Evolutionary conservation across 2,888 invertebrate genomes (phyloP), one percentile per base, ranked within the genome.

Genomic region (Pyrrhosoma nymphula): DNA sequence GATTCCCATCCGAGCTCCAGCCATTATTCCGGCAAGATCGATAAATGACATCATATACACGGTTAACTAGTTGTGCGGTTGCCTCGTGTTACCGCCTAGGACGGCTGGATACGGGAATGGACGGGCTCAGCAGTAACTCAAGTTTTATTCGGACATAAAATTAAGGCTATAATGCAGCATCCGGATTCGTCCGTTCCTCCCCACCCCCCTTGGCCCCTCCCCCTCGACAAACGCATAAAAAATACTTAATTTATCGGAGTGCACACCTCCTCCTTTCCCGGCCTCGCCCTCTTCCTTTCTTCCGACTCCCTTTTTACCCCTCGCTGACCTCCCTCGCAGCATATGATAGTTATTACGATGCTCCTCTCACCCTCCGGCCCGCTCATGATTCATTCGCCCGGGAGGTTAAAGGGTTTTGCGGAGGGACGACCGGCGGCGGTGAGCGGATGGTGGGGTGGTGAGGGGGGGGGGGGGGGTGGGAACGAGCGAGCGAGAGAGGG

Each of bases 201-300:
- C 35, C 14, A 35, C 18, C 30, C 35, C 35, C 14, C n/a, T 47
- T 47, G 47, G 69, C 69, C 69, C 69, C 69, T 69, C n/a, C 69
- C n/a, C 69, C 2, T 26, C n/a, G n/a, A n/a, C 30, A 23, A 82
- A 35, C 82, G 82, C 82, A 82, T 82, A 35, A 82, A 82, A 82
- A 82, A 35, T 82, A 82, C 82, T 82, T 82, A 35, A 82, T 82
- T 82, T 82, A 82, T 82, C 82, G 82, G 82, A 82, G 82, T 82
- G 82, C 82, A 82, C 82, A 82, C 82, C 82, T 82, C 82, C 35
- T 35, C 82, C 82, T 35, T 14, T 30, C 75, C 35, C 35, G 82
- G 82, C 82, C 82, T 82, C 82, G 82, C 82, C 82, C 26, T 35
- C 82, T 35, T 16, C 82, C 60, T n/a, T 69, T 69, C 69, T 69